Base-by-base conservation (phyloP, 2,888 invertebrate genomes). In the Ennomos quercinarius region DNA sequence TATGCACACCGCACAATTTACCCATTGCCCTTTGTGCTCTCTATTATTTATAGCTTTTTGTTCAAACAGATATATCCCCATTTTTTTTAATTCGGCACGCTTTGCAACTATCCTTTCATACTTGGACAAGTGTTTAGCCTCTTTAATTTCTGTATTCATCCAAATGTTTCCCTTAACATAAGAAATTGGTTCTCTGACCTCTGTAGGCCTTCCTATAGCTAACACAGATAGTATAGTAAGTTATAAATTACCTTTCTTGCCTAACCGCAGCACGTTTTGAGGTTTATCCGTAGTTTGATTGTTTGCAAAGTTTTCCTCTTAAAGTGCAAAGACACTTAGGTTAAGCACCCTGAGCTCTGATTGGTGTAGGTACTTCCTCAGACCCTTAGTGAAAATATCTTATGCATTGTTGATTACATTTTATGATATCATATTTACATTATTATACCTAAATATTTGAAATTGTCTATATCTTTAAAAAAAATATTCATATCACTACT, bases 1-100 rank as follows among this genome's bases (percentile, higher is more conserved):
- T 80, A 84, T 82, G 78, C 79, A 83, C 83, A 80, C 84, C 84
- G 82, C 81, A 84, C 84, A 81, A 86, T 83, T 86, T 83, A 85
- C 84, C 84, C 87, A 87, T 82, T 86, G 86, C 86, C 86, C 87
- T 89, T 90, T 90, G 84, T 89, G 68, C 74, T 84, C 77, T 80
- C 76, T 84, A 86, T 89, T 88, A 87, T 87, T 87, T 84, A 86
- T 85, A 74, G 82, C 76, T 70, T 79, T 83, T 81, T 83, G 80
- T 80, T 83, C 80, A 78, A 80, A 81, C 67, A 76, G 75, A 65
- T 73, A 72, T 78, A 76, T 79, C 81, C 78, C 80, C 72, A 73
- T 72, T 70, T 73, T 80, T 81, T 84, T 80, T 72, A 70, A 67
- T 73, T 72, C 75, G 60, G 77, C 78, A 80, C 80, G 80, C 76